Evolutionary conservation across 2,113 vertebrate genomes (phyloP).

Genomic region (Ochotona princeps): DNA sequence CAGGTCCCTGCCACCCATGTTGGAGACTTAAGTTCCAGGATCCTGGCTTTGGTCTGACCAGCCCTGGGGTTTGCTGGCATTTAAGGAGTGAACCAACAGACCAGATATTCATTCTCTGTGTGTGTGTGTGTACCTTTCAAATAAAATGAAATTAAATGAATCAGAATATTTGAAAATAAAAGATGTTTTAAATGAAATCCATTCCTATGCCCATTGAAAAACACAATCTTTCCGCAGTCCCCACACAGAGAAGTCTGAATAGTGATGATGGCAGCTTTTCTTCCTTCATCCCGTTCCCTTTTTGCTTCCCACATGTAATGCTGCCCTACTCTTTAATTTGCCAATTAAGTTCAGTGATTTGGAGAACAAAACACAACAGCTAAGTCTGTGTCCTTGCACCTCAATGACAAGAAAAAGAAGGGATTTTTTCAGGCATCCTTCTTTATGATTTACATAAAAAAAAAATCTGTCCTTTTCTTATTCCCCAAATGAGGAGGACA

Average conservation of each 20-base stretch:
- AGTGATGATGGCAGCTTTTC: background rate
- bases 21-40: too few relatives aligned
- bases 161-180: too few relatives aligned
- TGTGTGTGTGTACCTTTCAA: too few relatives aligned
- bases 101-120: too few relatives aligned
- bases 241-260: background rate
- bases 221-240: background rate
- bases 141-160: too few relatives aligned
- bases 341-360: background rate
- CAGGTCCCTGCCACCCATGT: too few relatives aligned
- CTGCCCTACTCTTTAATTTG: conserved; percentile 1
- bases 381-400: background rate
- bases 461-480: conserved; percentile 50
- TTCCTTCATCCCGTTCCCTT: background rate
- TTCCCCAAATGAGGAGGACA: conserved; percentile 91
- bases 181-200: too few relatives aligned
- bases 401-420: conserved; percentile 1
- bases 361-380: background rate
- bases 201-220: background rate
- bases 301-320: background rate
- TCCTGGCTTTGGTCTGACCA: too few relatives aligned
- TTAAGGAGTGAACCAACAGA: too few relatives aligned
- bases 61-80: too few relatives aligned
- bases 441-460: conserved; percentile 35
- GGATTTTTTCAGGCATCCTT: conserved; percentile 4